Percentiles rank a stretch among this genome's conserved stretches.
These are phyloP conservation scores for Sebastiscus tertius DNA, from an alignment of 2,797 vertebrate species.

Conservation along the genomic window DNA sequence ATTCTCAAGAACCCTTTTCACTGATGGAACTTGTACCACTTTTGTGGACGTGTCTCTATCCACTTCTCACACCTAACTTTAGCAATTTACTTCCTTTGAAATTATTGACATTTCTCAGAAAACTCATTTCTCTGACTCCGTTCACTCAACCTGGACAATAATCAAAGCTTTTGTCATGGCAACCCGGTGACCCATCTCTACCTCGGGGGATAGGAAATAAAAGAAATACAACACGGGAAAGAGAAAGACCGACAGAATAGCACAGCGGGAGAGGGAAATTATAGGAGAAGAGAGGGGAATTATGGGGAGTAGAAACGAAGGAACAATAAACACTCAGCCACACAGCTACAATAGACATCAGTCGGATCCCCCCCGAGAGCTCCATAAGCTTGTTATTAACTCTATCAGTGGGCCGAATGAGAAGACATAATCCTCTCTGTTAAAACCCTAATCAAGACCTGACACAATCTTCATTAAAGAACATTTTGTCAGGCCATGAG, in stretches of 20 bases:
- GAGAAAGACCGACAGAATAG: constrained; percentile 36
- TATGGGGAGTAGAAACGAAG: constrained; percentile 37
- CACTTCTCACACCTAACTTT: constrained; percentile 5
- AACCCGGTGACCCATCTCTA: constrained; percentile 41
- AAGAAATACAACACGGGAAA: constrained; percentile 30
- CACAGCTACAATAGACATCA: constrained; percentile 51
- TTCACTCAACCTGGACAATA: constrained; percentile 43
- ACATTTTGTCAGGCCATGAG: constrained; percentile 6
- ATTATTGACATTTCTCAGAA: constrained; percentile 56
- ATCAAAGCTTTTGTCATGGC: constrained; percentile 60
- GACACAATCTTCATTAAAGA: constrained; percentile 40
- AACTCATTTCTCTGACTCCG: constrained; percentile 28
- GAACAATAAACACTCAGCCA: constrained; percentile 55
- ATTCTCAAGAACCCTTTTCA: not conserved
- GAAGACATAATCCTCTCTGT: constrained; percentile 48
- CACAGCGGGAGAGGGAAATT: constrained; percentile 45
- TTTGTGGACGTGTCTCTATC: not conserved
- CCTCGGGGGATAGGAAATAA: constrained; percentile 11
- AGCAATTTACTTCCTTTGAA: constrained; percentile 39
- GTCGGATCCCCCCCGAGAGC: constrained; percentile 42
- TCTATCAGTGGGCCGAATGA: constrained; percentile 59
- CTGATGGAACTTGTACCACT: not conserved
- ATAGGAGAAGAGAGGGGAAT: constrained; percentile 25
- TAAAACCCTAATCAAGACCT: constrained; percentile 47
- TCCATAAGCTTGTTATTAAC: constrained; percentile 63